Base-by-base conservation (phyloP, 1,140 invertebrate genomes). In the Brachionus rotundiformis region DNA sequence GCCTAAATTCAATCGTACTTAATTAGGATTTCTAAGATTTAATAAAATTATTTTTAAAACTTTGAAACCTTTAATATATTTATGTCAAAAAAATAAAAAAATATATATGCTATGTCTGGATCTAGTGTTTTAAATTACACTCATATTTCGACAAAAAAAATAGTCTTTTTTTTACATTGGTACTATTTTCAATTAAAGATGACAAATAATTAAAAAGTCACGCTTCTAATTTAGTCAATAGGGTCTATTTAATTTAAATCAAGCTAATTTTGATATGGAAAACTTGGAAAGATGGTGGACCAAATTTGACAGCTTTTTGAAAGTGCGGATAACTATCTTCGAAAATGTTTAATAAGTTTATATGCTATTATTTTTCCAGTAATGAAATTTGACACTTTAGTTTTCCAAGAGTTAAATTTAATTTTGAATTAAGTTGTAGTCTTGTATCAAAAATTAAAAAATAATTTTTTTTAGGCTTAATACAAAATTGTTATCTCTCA, bases 1-100 rank as follows among this genome's bases (percentile, higher is more conserved):
- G 47, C 47, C 47, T 54, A 54, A 54, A 54, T 54, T 23, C 47
- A 54, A 54, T 25, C 16, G 19, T 54, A 25, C 47, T 19, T 19
- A 54, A 54, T 54, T 54, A 54, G 47, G 23, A 54, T 54, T 54
- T 54, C 8, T 54, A 19, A 54, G 47, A 54, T 54, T 19, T 54
- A 54, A 54, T 54, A 54, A 54, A 54, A 54, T 54, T 54, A 54
- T 54, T 54, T 54, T 54, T 54, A n/a, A 54, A 54, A 54, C 23
- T 54, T 54, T 6, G 47, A 54, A 54, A 25, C 47, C 47, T 54
- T 54, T 54, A 54, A 54, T 54, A 10, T 39, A 54, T 54, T 54
- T 54, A 54, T 54, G 47, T 54, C 47, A 54, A 54, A 19, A 54
- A 54, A 54, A 5, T 11, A 13, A 11, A 41, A 41, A n/a, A n/a